Percentiles rank a stretch among this genome's conserved stretches.
phyloP scores from a whole-genome alignment of 2,797 vertebrate species.

The Chloroceryle amazona region DNA sequence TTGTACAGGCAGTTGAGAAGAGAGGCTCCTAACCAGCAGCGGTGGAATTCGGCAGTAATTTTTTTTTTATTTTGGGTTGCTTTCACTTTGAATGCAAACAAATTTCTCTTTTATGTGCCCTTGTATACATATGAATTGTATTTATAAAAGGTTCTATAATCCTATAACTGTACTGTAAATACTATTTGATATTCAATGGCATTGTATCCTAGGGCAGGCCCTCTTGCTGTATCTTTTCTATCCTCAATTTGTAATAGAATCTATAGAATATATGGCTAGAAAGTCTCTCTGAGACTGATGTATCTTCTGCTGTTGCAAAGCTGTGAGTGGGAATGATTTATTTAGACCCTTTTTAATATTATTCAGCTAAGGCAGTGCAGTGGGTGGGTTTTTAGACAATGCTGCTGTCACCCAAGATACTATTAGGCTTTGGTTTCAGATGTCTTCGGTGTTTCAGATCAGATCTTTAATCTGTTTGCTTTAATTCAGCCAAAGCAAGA shows the following conservation, averaged over 20 bases:
- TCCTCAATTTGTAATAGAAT: slow-evolving; percentile 72
- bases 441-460: slow-evolving; percentile 64
- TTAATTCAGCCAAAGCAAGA: slow-evolving; percentile 75
- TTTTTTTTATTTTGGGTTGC: slow-evolving; percentile 50
- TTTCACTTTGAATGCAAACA: slow-evolving; percentile 74
- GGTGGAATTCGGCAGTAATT: slow-evolving; percentile 60
- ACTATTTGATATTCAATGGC: slow-evolving; percentile 77
- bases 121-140: slow-evolving; percentile 91
- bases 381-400: slow-evolving; percentile 69
- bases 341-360: slow-evolving; percentile 71
- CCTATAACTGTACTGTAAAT: slow-evolving; percentile 86
- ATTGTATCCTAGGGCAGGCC: slow-evolving; percentile 85
- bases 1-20: slow-evolving; percentile 21
- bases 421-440: slow-evolving; percentile 53
- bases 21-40: slow-evolving; percentile 72
- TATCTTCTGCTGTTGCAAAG: slow-evolving; percentile 76
- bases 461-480: slow-evolving; percentile 73
- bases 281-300: slow-evolving; percentile 72
- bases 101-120: slow-evolving; percentile 79
- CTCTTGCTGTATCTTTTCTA: slow-evolving; percentile 82
- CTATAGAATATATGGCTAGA: slow-evolving; percentile 78
- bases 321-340: slow-evolving; percentile 79
- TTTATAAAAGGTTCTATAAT: slow-evolving; percentile 94
- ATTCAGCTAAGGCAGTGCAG: slow-evolving; percentile 67
- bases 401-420: slow-evolving; percentile 77